Evolutionary conservation across 2,113 vertebrate species (phyloP).

Genomic region (Phaetusa simplex): DNA sequence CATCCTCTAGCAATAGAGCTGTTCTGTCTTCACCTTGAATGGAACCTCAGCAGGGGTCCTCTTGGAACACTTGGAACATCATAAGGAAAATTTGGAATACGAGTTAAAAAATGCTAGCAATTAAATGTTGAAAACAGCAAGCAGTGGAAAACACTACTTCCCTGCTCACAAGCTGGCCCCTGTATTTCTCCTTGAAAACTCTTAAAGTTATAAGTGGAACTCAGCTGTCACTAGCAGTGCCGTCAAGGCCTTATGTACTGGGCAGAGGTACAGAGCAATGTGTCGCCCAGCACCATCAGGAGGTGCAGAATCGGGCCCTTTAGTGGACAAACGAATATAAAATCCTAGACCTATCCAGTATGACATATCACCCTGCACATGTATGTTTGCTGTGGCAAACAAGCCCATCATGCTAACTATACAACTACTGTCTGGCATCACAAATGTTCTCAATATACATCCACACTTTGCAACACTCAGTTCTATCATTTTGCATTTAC

Average conservation of each 20-base stretch:
- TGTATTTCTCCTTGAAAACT: not conserved
- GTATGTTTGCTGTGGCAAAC: not conserved
- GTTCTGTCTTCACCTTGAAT: not conserved
- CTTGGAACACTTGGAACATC: not conserved
- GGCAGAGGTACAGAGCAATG: not conserved
- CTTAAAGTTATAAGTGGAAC: not conserved
- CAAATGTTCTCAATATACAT: not conserved
- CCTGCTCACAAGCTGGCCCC: not conserved
- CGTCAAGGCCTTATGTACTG: not conserved
- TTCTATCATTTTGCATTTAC: not conserved
- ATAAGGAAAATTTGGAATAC: not conserved
- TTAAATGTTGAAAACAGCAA: not conserved
- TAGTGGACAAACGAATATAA: not conserved
- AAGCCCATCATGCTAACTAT: not conserved
- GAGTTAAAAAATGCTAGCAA: not conserved
- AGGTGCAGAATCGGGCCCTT: not conserved
- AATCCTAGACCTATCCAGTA: not conserved
- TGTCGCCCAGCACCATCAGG: not conserved
- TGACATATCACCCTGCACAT: fast-evolving
- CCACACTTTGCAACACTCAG: not conserved
- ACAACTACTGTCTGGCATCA: not conserved
- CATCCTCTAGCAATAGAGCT: not conserved
- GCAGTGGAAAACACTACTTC: not conserved
- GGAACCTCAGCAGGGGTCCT: not conserved
- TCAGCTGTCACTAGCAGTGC: not conserved